These are phyloP conservation scores for Ophioninae sp. DNA, from an alignment of 2,888 invertebrate species.

Conservation along the genomic window DNA sequence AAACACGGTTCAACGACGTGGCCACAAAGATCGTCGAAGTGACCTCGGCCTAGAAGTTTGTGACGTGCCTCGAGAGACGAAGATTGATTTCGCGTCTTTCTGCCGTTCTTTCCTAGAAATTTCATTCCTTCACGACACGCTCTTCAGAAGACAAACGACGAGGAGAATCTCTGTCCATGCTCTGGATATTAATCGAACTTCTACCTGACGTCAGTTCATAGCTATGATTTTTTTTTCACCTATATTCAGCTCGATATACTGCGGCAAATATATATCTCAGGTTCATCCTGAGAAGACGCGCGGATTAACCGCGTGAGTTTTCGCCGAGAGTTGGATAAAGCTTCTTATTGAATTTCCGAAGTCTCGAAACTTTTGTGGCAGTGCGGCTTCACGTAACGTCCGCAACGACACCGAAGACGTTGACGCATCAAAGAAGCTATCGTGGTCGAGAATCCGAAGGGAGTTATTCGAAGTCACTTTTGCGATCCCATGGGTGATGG, in stretches of 20 bases:
- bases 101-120: neutral
- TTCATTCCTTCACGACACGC: neutral
- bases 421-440: neutral
- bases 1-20: neutral
- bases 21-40: neutral
- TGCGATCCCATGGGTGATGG: neutral
- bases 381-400: neutral
- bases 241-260: neutral
- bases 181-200: neutral
- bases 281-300: neutral
- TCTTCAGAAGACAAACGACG: neutral
- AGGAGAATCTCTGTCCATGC: neutral
- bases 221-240: neutral
- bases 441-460: neutral
- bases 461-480: neutral
- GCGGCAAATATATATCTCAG: neutral
- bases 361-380: neutral
- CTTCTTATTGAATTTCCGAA: neutral
- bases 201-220: neutral
- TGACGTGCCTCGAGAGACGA: neutral
- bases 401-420: neutral
- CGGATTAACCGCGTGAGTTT: neutral
- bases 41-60: neutral
- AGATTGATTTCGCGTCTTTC: neutral
- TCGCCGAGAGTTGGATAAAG: neutral